Percentiles rank a stretch among this genome's conserved stretches.
These are phyloP conservation scores for Carollia perspicillata DNA, from an alignment of 2,113 vertebrate species.

Conservation along the genomic window DNA sequence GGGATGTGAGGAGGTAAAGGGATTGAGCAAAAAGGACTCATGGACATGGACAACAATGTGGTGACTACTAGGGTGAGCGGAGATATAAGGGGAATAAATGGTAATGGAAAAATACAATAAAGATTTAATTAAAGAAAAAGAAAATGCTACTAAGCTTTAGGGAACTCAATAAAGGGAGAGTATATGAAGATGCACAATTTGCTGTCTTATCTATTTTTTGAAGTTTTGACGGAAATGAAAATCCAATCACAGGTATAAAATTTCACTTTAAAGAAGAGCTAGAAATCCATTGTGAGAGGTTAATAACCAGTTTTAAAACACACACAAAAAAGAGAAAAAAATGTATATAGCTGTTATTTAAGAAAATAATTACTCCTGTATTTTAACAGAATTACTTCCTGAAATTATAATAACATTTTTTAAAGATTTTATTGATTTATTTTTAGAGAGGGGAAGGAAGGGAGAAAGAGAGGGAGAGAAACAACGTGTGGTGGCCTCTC, in stretches of 20 bases:
- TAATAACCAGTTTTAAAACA: constrained; percentile 24
- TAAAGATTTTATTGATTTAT: too few relatives aligned
- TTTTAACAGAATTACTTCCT: constrained; percentile 61
- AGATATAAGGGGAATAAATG: too few relatives aligned
- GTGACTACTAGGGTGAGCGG: too few relatives aligned
- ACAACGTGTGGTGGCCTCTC: too few relatives aligned
- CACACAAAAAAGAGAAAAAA: background rate
- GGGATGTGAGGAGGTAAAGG: too few relatives aligned
- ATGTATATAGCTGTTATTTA: constrained; percentile 17
- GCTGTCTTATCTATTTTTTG: background rate
- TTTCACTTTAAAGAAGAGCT: constrained; percentile 29
- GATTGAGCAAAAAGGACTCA: too few relatives aligned
- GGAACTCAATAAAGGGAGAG: background rate
- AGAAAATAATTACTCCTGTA: constrained; percentile 62
- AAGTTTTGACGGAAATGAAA: constrained; percentile 39
- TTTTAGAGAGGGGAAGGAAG: too few relatives aligned
- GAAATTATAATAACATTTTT: constrained; percentile 42
- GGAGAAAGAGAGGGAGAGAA: too few relatives aligned
- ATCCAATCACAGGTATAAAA: background rate
- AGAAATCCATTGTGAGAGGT: constrained; percentile 8
- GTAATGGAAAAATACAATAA: too few relatives aligned
- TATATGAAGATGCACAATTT: background rate
- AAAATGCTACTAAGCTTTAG: background rate
- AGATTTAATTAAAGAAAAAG: too few relatives aligned
- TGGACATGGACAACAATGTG: too few relatives aligned